Conservation (phyloP, 2,888 invertebrate genomes). For the Elegia similella region DNA sequence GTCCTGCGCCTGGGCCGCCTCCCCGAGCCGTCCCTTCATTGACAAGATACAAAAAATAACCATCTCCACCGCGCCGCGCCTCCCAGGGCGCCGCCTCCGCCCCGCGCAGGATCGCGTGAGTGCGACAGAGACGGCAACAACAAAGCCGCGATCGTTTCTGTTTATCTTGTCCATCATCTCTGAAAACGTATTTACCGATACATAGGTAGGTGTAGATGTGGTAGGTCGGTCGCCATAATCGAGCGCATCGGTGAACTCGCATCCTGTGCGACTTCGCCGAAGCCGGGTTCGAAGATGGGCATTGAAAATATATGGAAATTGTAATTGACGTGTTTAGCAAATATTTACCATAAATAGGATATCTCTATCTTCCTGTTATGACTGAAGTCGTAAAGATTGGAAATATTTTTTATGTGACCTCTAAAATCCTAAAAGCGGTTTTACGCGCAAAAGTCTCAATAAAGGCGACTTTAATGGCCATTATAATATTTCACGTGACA, state of each 20-base stretch:
- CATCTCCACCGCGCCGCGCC: constrained; percentile 63
- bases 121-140: constrained; percentile 53
- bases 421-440: constrained; percentile 3
- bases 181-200: constrained; percentile 57
- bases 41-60: constrained; percentile 78
- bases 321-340: not conserved
- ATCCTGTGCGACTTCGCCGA: constrained; percentile 54
- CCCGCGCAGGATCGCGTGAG: constrained; percentile 40
- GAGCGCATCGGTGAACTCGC: constrained; percentile 63
- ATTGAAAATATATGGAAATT: constrained; percentile 11
- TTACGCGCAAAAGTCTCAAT: constrained; percentile 15
- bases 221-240: constrained; percentile 58
- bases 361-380: not conserved
- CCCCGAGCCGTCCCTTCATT: constrained; percentile 76
- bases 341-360: not conserved
- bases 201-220: constrained; percentile 46
- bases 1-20: constrained; percentile 48
- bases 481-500: constrained; percentile 40
- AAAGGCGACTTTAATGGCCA: constrained; percentile 20
- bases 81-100: constrained; percentile 64
- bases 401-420: not conserved
- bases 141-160: constrained; percentile 51
- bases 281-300: constrained; percentile 23
- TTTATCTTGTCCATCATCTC: constrained; percentile 76
- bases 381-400: not conserved